A percentile compares a stretch with the other conserved stretches of the same genome.
Evolutionary conservation across 2,888 invertebrate genomes (phyloP).

Genomic region (Neoaliturus tenellus): DNA sequence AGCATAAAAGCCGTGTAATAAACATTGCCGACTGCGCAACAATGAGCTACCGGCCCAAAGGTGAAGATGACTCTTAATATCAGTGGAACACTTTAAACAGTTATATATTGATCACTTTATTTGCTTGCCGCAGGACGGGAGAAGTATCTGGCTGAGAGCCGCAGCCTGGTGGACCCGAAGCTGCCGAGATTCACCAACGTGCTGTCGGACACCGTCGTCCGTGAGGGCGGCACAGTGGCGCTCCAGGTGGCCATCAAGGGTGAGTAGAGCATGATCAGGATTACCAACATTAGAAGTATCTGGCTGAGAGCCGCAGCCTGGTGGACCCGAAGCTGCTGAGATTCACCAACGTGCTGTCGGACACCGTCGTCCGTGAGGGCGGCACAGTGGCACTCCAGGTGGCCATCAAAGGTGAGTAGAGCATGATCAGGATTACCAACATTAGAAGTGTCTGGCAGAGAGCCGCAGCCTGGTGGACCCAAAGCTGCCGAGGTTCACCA

Average conservation of each 20-base stretch:
- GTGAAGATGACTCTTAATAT: too few relatives aligned
- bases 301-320: slow-evolving; percentile 19
- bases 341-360: slow-evolving; percentile 81
- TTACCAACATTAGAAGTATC: too few relatives aligned
- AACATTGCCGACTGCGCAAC: too few relatives aligned
- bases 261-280: slow-evolving; percentile 72
- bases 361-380: slow-evolving; percentile 84
- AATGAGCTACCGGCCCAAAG: too few relatives aligned
- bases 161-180: slow-evolving; percentile 43
- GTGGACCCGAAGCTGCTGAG: slow-evolving; percentile 74
- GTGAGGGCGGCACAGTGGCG: slow-evolving; percentile 86
- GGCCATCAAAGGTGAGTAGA: slow-evolving; percentile 81
- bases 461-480: slow-evolving; percentile 32
- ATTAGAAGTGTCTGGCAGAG: slow-evolving; percentile 73
- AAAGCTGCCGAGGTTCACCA: slow-evolving; percentile 80
- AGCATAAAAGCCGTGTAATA: too few relatives aligned
- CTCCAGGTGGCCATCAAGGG: slow-evolving; percentile 88
- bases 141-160: slow-evolving; percentile 72
- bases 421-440: too few relatives aligned
- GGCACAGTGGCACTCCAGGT: slow-evolving; percentile 90
- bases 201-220: slow-evolving; percentile 83
- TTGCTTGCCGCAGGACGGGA: slow-evolving; percentile 61
- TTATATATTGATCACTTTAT: too few relatives aligned
- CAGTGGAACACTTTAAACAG: too few relatives aligned
- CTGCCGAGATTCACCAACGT: slow-evolving; percentile 82